Conservation (phyloP, 2,888 invertebrate species). For the Noctua janthe region DNA sequence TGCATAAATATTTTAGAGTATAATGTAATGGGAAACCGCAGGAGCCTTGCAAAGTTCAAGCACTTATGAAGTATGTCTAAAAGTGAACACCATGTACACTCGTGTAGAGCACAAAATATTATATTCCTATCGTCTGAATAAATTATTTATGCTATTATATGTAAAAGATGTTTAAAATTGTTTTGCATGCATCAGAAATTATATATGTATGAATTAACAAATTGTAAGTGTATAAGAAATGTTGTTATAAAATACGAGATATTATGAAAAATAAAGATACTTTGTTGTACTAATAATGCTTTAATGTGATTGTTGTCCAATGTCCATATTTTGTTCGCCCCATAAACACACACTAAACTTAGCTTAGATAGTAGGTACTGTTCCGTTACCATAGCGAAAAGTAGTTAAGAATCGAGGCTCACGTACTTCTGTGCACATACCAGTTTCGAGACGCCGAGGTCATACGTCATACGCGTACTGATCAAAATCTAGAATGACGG, state of each 20-base stretch:
- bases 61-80: conserved; percentile 65
- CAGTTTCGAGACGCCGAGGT: neutral
- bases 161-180: conserved; percentile 71
- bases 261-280: conserved; percentile 82
- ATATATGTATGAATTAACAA: conserved; percentile 73
- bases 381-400: neutral
- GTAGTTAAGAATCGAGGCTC: neutral
- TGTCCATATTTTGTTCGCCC: neutral
- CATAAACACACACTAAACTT: neutral
- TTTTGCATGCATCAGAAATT: conserved; percentile 78
- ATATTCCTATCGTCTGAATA: conserved; percentile 69
- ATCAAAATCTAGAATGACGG: too few relatives aligned
- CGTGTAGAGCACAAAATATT: conserved; percentile 73
- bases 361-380: neutral
- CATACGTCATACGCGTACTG: neutral
- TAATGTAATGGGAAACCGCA: conserved; percentile 44
- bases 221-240: conserved; percentile 78
- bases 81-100: conserved; percentile 66
- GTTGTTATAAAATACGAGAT: conserved; percentile 79
- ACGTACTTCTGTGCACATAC: neutral
- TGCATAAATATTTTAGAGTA: conserved; percentile 47
- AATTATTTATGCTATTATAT: conserved; percentile 67
- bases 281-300: conserved; percentile 68
- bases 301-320: conserved; percentile 21
- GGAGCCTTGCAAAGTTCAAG: conserved; percentile 59